These are phyloP conservation scores for Spilogale gracilis DNA, from an alignment of 2,113 vertebrate genomes.

Conservation along the genomic window DNA sequence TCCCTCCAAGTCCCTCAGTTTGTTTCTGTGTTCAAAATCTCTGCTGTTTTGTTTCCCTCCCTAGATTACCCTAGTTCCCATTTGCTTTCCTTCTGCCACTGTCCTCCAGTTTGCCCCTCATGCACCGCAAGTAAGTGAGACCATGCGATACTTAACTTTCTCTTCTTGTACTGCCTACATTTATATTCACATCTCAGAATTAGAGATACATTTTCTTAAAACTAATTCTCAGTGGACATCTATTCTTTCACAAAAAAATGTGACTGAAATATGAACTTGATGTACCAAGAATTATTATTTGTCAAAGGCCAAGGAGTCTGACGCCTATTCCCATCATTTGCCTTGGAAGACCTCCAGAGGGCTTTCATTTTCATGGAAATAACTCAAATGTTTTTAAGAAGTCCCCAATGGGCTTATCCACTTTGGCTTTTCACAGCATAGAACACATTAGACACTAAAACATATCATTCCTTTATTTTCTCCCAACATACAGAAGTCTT, in stretches of 20 bases:
- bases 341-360: slow-evolving; percentile 65
- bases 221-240: slow-evolving; percentile 47
- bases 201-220: slow-evolving; percentile 45
- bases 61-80: no score
- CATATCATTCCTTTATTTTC: background rate
- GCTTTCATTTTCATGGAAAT: slow-evolving; percentile 54
- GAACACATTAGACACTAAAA: slow-evolving; percentile 42
- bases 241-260: slow-evolving; percentile 41
- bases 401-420: background rate
- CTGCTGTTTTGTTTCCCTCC: no score
- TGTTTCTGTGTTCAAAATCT: no score
- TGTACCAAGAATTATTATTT: background rate
- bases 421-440: slow-evolving; percentile 50
- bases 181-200: slow-evolving; percentile 43
- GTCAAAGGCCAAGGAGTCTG: slow-evolving; percentile 7
- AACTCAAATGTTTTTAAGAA: slow-evolving; percentile 53
- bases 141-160: no score
- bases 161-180: background rate
- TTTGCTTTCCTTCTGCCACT: no score
- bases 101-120: no score
- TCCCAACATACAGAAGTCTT: background rate
- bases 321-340: slow-evolving; percentile 43
- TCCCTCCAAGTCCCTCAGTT: no score
- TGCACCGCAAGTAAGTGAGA: no score
- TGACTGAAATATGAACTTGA: slow-evolving; percentile 45